These are phyloP conservation scores for Raja brachyura DNA, from an alignment of 2,113 vertebrate species.

Conservation along the genomic window DNA sequence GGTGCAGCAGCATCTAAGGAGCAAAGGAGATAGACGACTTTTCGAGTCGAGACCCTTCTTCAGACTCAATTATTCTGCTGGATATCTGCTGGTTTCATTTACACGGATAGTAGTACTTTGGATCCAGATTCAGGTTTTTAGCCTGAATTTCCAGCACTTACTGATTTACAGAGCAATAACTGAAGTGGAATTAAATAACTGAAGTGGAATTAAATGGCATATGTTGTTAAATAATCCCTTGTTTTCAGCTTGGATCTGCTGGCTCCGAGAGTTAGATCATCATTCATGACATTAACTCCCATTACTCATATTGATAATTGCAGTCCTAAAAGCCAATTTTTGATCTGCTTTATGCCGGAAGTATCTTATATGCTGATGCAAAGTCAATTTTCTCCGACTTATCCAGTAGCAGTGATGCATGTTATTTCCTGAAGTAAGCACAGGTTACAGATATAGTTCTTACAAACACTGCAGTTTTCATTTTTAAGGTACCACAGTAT, in stretches of 20 bases:
- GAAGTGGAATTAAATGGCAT: background rate
- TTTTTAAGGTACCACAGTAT: background rate
- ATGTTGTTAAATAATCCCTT: background rate
- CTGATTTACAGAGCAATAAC: background rate
- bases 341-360: background rate
- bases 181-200: too few species aligned
- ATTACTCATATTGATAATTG: background rate
- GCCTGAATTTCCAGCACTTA: background rate
- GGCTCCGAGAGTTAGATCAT: background rate
- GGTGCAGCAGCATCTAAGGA: too few species aligned
- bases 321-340: background rate
- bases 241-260: background rate
- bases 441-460: background rate
- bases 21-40: too few species aligned
- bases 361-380: background rate
- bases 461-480: constrained; percentile 1
- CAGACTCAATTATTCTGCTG: background rate
- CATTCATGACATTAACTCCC: background rate
- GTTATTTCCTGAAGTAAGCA: constrained; percentile 1
- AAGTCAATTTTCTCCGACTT: constrained; percentile 17
- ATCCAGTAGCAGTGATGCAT: background rate
- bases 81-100: background rate
- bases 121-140: background rate
- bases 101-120: background rate
- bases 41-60: too few species aligned